Evolutionary conservation across 2,888 invertebrate genomes (phyloP), one percentile per base, ranked within the genome.

Genomic region (Habrosyne pyritoides): DNA sequence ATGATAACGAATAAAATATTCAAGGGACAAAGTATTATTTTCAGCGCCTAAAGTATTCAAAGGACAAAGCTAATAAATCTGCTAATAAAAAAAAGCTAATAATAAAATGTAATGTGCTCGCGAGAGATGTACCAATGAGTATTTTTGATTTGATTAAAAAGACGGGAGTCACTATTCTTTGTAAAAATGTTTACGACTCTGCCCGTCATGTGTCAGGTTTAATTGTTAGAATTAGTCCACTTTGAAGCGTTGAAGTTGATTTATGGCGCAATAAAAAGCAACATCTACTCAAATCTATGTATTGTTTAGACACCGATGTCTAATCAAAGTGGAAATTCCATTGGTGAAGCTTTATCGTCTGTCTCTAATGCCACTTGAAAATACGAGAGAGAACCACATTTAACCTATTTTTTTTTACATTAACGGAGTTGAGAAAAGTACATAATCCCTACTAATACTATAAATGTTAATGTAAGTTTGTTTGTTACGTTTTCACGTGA

Each of bases 241-340:
- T 71, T 67, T 64, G 64, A 66, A 61, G 63, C 54, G 42, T 8
- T 21, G 21, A n/a, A 49, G 54, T n/a, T 63, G 56, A 64, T 69
- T 69, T 65, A 65, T 57, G 54, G 46, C 24, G 18, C 33, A 52
- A 54, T 52, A 54, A n/a, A 48, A 55, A 53, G 24, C 26, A 28
- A 21, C 21, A 18, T 12, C 22, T 36, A 36, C n/a, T 22, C 22
- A 33, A 21, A 36, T 22, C 36, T 42, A 42, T 6, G 8, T 42
- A 42, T 42, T 42, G 42, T 42, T 42, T 42, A 18, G 42, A 42
- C 14, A 42, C 42, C 21, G 26, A 6, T 49, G 49, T 49, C 18
- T 49, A 10, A 26, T 28, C 4, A 18, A 28, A 21, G 18, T 18
- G 18, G 18, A 42, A 28, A 50, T 12, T 28, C 24, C 26, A 26